These are phyloP conservation scores for Porites evermanni DNA, from an alignment of 92 coral and sea anemone genomes.

Conservation along the genomic window DNA sequence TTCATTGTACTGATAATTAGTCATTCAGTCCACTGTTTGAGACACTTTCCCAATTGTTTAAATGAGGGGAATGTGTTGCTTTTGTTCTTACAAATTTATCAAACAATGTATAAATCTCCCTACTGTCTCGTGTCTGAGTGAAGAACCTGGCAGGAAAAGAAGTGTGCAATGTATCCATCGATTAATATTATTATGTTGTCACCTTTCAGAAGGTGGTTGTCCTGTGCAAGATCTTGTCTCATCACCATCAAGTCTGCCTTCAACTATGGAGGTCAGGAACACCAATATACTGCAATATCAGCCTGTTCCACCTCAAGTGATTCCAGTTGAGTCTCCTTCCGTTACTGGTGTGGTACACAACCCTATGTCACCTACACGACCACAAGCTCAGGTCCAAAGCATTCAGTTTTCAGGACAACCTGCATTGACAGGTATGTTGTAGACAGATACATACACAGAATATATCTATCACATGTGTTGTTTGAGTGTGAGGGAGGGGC, in stretches of 20 bases:
- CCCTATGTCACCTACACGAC: background rate
- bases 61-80: no score
- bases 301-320: background rate
- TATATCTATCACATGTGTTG: no score
- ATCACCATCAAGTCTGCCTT: background rate
- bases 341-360: background rate
- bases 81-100: no score
- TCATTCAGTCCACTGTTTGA: no score
- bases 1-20: no score
- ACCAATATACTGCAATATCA: background rate
- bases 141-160: no score
- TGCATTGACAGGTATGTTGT: background rate
- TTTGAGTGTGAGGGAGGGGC: no score
- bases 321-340: background rate
- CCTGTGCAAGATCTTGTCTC: constrained; percentile 40
- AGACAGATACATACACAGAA: no score
- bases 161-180: no score
- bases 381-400: constrained; percentile 42
- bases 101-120: no score
- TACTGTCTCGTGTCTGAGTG: no score
- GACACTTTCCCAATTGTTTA: no score
- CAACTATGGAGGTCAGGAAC: background rate
- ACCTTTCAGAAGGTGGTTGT: background rate
- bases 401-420: constrained; percentile 27
- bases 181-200: background rate